Conservation (phyloP, 2,888 invertebrate genomes). For the Octonoba sinensis region DNA sequence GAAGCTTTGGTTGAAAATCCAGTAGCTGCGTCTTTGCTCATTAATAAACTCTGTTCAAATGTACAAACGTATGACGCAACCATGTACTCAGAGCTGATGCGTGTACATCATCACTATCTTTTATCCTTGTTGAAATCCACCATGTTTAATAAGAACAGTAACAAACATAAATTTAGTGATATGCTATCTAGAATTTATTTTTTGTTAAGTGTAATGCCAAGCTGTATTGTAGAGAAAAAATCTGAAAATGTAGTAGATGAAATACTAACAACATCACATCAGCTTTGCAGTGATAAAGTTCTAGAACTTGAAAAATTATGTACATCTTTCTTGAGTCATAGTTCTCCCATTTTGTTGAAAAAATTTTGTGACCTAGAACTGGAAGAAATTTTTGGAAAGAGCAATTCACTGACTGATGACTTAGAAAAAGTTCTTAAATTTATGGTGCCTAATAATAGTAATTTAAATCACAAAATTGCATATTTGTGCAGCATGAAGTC, state of each 20-base stretch:
- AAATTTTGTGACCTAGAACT: slow-evolving; percentile 37
- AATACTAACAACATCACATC: neutral
- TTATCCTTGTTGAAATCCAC: slow-evolving; percentile 24
- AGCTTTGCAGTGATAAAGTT: neutral
- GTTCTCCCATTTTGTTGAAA: slow-evolving; percentile 23
- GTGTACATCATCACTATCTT: slow-evolving; percentile 26
- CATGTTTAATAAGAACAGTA: slow-evolving; percentile 7
- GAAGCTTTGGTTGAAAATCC: slow-evolving; percentile 42
- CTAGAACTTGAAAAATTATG: slow-evolving; percentile 30
- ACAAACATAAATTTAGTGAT: slow-evolving; percentile 1
- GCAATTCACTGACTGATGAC: neutral
- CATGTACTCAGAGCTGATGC: neutral
- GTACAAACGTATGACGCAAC: neutral
- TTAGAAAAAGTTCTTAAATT: neutral
- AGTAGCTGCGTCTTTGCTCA: slow-evolving; percentile 5
- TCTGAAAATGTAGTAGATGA: neutral
- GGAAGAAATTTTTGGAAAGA: neutral
- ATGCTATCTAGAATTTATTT: slow-evolving; percentile 26
- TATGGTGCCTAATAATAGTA: neutral
- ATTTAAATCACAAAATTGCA: slow-evolving; percentile 22
- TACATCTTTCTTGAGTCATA: slow-evolving; percentile 24
- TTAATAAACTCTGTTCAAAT: slow-evolving; percentile 10
- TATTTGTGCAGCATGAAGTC: slow-evolving; percentile 17
- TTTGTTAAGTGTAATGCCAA: slow-evolving; percentile 34
- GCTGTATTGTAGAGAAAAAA: neutral